Evolutionary conservation across 1,140 invertebrate species (phyloP), one percentile per base, ranked within the genome.

Genomic region (Brachionus manjavacas): DNA sequence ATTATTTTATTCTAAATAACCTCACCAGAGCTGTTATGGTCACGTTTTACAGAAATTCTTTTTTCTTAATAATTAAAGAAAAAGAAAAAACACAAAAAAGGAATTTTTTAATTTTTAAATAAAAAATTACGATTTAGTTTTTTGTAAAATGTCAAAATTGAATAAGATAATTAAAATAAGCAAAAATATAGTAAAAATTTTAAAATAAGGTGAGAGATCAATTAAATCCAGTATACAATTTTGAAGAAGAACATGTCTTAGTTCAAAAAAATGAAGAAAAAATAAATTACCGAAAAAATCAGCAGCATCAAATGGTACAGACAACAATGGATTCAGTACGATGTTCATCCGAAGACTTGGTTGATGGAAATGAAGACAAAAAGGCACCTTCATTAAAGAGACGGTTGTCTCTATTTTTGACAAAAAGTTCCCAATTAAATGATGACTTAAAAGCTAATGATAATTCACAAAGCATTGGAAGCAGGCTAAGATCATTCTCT

Each of bases 201-300:
- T 35, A 35, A 35, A 35, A 7, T 6, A 20, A 76, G 72, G 72
- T 76, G 3, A 76, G 72, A 49, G 72, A 76, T 49, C 72, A 49
- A 49, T n/a, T 76, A 14, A 76, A 76, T 76, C 72, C 72, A 28
- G 72, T 43, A 2, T 76, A 46, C n/a, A 31, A 46, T 49, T 76
- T 76, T 76, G 72, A 76, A 14, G 41, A 76, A 49, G 72, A 76
- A 49, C 43, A 76, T 49, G 46, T 49, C 0, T 25, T 76, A 3
- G 43, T 28, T 2, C 8, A 14, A 7, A 52, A 49, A 28, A 43
- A 74, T 35, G 41, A 49, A 3, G 49, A 49, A 14, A 20, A 20
- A 16, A 49, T 76, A 46, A 76, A 76, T 52, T 76, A 76, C n/a
- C 41, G 72, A 25, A 76, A 76, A 76, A 76, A 76, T 49, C 72